A percentile compares a stretch with the other conserved stretches of the same genome.
Evolutionary conservation across 2,113 vertebrate genomes (phyloP).

Genomic region (Crypturellus undulatus): DNA sequence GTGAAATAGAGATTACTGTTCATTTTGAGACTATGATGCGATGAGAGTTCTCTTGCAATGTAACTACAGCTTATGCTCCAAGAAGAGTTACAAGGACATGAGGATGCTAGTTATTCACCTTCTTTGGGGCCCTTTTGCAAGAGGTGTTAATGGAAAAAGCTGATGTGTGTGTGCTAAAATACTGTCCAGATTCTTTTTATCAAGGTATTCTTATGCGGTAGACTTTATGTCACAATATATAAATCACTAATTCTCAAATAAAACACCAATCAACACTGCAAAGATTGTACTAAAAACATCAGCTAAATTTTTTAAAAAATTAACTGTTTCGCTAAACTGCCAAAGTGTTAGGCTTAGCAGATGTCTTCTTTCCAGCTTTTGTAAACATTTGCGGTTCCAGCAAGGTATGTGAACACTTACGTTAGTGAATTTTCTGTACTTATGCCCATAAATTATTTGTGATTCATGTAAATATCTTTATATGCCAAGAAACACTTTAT

Average conservation of each 20-base stretch:
- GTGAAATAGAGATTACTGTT: constrained; percentile 69
- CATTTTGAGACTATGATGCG: constrained; percentile 62
- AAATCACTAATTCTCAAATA: background rate
- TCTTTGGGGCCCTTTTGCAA: background rate
- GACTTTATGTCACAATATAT: background rate
- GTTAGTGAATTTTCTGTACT: background rate
- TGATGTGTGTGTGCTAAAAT: background rate
- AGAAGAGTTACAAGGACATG: background rate
- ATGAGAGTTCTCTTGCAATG: constrained; percentile 44
- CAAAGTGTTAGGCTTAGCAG: background rate
- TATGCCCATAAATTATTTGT: background rate
- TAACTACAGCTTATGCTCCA: constrained; percentile 14
- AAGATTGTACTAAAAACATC: background rate
- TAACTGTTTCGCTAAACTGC: background rate
- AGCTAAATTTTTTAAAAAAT: background rate
- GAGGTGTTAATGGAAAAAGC: background rate
- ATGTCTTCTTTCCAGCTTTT: constrained; percentile 17
- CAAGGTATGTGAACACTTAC: background rate
- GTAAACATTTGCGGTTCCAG: constrained; percentile 37
- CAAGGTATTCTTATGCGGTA: background rate
- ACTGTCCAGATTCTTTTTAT: background rate
- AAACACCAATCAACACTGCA: background rate
- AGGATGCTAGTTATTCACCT: background rate
- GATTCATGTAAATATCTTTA: constrained; percentile 2
- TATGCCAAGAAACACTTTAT: background rate